Percentiles rank a stretch among this genome's conserved stretches.
Conservation (phyloP, 2,888 invertebrate species). For the Cordilura impudica region DNA sequence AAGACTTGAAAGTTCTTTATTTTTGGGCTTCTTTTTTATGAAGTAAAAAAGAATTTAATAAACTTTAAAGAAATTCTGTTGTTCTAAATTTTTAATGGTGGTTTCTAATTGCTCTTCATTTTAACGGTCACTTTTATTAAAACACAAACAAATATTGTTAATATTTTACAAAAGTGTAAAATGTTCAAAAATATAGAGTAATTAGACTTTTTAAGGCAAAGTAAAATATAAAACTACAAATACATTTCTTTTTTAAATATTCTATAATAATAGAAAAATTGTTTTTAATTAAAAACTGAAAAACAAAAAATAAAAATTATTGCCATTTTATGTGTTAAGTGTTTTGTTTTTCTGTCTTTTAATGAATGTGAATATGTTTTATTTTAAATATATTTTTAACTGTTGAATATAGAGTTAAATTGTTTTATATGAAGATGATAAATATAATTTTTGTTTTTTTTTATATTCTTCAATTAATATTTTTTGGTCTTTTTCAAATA, state of each 20-base stretch:
- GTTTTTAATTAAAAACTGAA: neutral
- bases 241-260: neutral
- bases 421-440: constrained; percentile 52
- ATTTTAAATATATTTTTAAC: constrained; percentile 22
- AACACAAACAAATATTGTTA: neutral
- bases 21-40: constrained; percentile 14
- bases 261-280: constrained; percentile 20
- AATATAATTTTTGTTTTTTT: constrained; percentile 43
- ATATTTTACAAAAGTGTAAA: constrained; percentile 13
- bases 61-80: constrained; percentile 36
- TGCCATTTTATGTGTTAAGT: constrained; percentile 28
- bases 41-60: constrained; percentile 27
- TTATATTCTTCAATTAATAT: constrained; percentile 39
- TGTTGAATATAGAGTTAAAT: constrained; percentile 47
- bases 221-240: constrained; percentile 32
- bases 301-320: constrained; percentile 9
- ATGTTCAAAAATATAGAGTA: constrained; percentile 3
- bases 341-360: constrained; percentile 19
- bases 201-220: constrained; percentile 50
- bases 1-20: constrained; percentile 18
- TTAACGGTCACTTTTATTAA: constrained; percentile 12
- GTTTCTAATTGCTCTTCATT: constrained; percentile 53
- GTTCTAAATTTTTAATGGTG: constrained; percentile 51
- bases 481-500: constrained; percentile 51
- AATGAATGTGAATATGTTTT: constrained; percentile 35